Conservation (phyloP, 2,888 invertebrate species). For the Andrena minutula region DNA sequence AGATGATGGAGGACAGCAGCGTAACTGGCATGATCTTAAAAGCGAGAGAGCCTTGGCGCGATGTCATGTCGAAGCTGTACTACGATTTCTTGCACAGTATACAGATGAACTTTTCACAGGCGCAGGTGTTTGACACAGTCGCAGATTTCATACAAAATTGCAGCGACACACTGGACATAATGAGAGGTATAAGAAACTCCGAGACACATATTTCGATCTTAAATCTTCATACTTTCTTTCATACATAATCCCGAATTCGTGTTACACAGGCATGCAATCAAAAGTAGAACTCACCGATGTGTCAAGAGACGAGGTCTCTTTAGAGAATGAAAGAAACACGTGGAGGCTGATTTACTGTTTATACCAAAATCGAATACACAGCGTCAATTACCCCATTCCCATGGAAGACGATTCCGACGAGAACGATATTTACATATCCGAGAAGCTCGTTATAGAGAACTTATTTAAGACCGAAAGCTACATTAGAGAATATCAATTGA, state of each 20-base stretch:
- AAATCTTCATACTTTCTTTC: neutral
- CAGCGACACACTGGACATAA: slow-evolving; percentile 87
- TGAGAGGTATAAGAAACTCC: slow-evolving; percentile 76
- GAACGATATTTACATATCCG: slow-evolving; percentile 84
- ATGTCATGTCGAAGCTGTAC: slow-evolving; percentile 77
- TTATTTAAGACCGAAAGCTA: slow-evolving; percentile 87
- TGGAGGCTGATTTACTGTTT: slow-evolving; percentile 94
- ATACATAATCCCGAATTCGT: neutral
- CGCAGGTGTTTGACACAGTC: slow-evolving; percentile 88
- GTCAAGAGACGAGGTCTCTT: slow-evolving; percentile 79
- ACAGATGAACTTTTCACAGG: slow-evolving; percentile 77
- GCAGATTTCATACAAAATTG: slow-evolving; percentile 89
- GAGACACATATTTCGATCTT: too few relatives aligned
- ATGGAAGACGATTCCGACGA: slow-evolving; percentile 74
- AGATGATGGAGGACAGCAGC: slow-evolving; percentile 82
- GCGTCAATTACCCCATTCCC: slow-evolving; percentile 73
- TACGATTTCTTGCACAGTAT: slow-evolving; percentile 82
- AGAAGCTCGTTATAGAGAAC: slow-evolving; percentile 87
- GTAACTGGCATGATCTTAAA: slow-evolving; percentile 81
- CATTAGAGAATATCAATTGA: slow-evolving; percentile 91
- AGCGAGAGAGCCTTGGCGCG: slow-evolving; percentile 80
- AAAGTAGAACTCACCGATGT: slow-evolving; percentile 79
- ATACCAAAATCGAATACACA: slow-evolving; percentile 91
- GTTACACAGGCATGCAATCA: slow-evolving; percentile 80
- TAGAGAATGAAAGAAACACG: slow-evolving; percentile 94